Conservation (phyloP, 2,888 invertebrate species). For the Nezara viridula region DNA sequence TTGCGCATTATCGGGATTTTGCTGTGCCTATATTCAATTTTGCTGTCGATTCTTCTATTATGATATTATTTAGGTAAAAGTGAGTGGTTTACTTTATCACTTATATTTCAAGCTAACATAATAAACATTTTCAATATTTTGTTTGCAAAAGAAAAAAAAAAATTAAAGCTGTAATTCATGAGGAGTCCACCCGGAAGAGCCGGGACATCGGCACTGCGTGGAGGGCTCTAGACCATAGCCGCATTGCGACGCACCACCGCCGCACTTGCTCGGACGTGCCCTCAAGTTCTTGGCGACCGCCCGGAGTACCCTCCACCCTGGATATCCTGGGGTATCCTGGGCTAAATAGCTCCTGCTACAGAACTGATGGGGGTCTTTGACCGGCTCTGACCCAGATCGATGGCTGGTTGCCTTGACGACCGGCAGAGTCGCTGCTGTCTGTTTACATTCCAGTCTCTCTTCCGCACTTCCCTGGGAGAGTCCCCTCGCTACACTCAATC, state of each 20-base stretch:
- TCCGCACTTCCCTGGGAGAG: background rate
- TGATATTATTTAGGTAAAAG: too few relatives aligned
- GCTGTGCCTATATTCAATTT: too few relatives aligned
- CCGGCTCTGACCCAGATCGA: conserved; percentile 63
- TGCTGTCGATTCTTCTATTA: too few relatives aligned
- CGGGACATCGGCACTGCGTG: background rate
- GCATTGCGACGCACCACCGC: conserved; percentile 36
- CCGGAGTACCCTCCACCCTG: background rate
- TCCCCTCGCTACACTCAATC: background rate
- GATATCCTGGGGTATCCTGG: background rate
- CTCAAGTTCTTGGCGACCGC: background rate
- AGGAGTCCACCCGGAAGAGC: background rate
- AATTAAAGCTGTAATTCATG: background rate
- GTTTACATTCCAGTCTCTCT: conserved; percentile 55
- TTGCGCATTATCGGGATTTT: too few relatives aligned
- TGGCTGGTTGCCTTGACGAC: conserved; percentile 54
- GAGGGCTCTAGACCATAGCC: conserved; percentile 10
- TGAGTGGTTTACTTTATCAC: background rate
- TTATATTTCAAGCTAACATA: background rate
- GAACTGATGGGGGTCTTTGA: conserved; percentile 60
- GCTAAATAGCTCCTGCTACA: background rate
- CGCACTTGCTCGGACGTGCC: background rate
- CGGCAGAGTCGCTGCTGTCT: conserved; percentile 43
- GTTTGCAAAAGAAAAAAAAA: background rate
- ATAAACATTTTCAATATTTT: background rate